phyloP scores from a whole-genome alignment of 2,888 invertebrate genomes.

The Neria commutata region DNA sequence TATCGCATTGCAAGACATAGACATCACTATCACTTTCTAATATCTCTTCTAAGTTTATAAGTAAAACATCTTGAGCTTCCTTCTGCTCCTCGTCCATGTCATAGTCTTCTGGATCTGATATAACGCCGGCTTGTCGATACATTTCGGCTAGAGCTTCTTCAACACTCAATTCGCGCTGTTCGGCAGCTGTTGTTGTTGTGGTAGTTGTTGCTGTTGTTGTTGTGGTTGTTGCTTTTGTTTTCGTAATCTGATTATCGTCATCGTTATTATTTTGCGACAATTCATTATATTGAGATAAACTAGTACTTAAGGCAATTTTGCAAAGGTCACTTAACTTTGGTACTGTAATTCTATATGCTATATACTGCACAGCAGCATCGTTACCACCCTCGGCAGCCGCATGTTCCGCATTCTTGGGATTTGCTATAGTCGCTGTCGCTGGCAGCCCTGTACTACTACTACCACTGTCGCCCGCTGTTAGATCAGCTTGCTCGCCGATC shows the following conservation, averaged over 20 bases:
- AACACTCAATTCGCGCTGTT: constrained; percentile 52
- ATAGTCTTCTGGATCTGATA: constrained; percentile 44
- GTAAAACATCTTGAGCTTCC: constrained; percentile 49
- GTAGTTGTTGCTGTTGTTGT: neutral
- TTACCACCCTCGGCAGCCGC: no score
- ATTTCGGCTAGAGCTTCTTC: constrained; percentile 57
- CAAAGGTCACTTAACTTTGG: constrained; percentile 63
- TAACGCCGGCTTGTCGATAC: constrained; percentile 53
- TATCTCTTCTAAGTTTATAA: constrained; percentile 58
- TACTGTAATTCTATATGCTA: constrained; percentile 41
- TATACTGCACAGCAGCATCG: no score
- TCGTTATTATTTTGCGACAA: constrained; percentile 25
- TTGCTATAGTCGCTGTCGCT: no score
- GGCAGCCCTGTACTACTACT: no score
- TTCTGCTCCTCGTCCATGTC: constrained; percentile 34
- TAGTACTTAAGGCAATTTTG: constrained; percentile 62
- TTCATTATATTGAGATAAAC: constrained; percentile 50
- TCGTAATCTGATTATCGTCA: neutral
- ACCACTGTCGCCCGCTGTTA: no score
- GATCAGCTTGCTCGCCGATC: no score
- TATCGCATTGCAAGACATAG: constrained; percentile 60
- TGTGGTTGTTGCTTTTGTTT: constrained; percentile 8
- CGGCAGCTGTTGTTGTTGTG: constrained; percentile 10
- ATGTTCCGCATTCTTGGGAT: no score
- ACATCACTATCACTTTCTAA: constrained; percentile 59